Conservation (phyloP, 2,113 vertebrate genomes). For the Malurus alboscapulatus region DNA sequence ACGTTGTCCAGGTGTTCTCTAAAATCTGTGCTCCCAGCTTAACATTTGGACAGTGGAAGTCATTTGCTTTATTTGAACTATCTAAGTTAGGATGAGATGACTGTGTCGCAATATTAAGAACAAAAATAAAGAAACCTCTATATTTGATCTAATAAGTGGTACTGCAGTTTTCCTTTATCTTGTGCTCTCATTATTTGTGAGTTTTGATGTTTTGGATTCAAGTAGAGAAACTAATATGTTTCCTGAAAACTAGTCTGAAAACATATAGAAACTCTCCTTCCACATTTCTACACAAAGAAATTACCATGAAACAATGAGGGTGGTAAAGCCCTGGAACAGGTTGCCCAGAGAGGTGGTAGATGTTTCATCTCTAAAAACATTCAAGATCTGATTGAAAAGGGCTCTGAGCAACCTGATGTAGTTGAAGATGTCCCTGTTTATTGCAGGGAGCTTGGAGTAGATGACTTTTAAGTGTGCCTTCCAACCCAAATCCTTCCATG, state of each 20-base stretch:
- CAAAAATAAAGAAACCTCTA: not conserved
- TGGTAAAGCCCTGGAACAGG: not conserved
- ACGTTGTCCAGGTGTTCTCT: not conserved
- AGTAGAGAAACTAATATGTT: not conserved
- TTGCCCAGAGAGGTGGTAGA: not conserved
- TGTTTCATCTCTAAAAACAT: not conserved
- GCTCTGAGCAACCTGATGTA: not conserved
- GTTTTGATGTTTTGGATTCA: not conserved
- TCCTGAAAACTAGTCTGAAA: not conserved
- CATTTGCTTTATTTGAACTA: not conserved
- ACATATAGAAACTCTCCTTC: not conserved
- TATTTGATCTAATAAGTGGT: not conserved
- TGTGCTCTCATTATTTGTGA: not conserved
- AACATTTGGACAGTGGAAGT: not conserved
- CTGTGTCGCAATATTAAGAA: not conserved
- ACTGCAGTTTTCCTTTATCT: not conserved
- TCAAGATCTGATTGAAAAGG: not conserved
- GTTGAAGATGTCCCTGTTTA: not conserved
- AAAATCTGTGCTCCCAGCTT: fast-evolving
- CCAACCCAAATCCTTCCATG: not conserved
- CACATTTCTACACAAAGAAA: not conserved
- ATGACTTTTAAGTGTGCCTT: not conserved
- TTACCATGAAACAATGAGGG: not conserved
- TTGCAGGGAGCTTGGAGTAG: not conserved
- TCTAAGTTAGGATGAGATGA: not conserved